Conservation (phyloP, 2,888 invertebrate genomes). For the Caenorhabditis sp. region DNA sequence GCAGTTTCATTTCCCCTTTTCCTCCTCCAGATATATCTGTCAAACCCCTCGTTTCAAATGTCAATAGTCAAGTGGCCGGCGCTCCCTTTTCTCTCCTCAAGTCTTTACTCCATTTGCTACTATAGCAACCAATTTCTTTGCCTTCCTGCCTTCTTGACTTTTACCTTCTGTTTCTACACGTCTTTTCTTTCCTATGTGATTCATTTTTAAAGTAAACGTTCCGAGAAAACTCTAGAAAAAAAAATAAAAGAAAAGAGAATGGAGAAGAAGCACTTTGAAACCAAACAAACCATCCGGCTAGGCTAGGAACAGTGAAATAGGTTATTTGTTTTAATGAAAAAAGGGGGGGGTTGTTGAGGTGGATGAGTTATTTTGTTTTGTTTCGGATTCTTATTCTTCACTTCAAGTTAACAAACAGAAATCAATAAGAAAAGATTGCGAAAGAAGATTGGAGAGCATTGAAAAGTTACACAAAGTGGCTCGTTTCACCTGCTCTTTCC, state of each 20-base stretch:
- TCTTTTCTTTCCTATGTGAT: constrained; percentile 10
- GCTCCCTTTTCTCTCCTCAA: constrained; percentile 4
- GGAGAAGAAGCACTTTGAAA: constrained; percentile 32
- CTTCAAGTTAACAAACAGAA: constrained; percentile 18
- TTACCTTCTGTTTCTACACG: constrained; percentile 22
- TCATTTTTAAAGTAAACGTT: constrained; percentile 6
- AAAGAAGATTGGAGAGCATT: no score
- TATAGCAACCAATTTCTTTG: constrained; percentile 57
- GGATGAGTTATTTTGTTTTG: constrained; percentile 47
- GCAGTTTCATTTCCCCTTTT: not conserved
- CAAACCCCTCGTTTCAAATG: constrained; percentile 36
- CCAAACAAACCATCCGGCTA: constrained; percentile 41
- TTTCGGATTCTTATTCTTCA: no score
- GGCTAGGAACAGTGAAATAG: not conserved
- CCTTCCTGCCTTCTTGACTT: constrained; percentile 19
- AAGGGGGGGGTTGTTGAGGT: no score
- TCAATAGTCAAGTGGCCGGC: constrained; percentile 45
- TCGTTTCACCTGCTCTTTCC: constrained; percentile 26
- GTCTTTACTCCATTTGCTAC: constrained; percentile 42
- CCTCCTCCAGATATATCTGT: constrained; percentile 40
- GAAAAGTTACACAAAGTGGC: constrained; percentile 42
- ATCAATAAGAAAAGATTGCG: constrained; percentile 25
- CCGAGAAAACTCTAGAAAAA: no score
- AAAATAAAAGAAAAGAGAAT: no score
- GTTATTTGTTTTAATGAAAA: constrained; percentile 56